Evolutionary conservation across 2,888 invertebrate species (phyloP).

Genomic region (Phortica okadai): DNA sequence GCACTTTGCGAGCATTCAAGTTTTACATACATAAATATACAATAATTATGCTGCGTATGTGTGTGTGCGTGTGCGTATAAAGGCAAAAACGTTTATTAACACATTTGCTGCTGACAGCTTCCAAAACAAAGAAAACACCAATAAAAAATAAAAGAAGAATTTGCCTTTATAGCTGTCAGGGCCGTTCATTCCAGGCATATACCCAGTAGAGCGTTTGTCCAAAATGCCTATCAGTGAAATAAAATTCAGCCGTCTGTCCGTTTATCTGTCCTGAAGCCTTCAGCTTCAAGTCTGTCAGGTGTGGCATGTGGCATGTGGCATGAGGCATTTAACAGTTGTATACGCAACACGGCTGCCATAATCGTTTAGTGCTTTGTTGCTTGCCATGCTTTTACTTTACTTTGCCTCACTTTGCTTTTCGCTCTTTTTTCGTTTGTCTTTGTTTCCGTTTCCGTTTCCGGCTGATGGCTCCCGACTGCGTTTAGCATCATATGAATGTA

Average conservation of each 20-base stretch:
- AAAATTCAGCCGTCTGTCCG: too few species aligned
- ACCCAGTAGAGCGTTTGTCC: too few species aligned
- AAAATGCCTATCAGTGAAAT: too few species aligned
- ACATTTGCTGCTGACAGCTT: conserved; percentile 36
- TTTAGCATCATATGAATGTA: too few species aligned
- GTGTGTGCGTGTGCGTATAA: conserved; percentile 1
- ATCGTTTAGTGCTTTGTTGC: too few species aligned
- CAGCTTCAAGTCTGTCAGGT: too few species aligned
- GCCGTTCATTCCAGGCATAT: too few species aligned
- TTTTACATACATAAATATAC: too few species aligned
- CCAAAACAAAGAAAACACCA: background rate
- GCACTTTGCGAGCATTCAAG: too few species aligned
- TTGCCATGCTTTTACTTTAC: background rate
- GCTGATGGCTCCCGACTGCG: background rate
- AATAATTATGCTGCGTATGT: background rate
- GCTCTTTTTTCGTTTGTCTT: background rate
- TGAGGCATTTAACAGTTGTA: conserved; percentile 25
- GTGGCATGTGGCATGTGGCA: too few species aligned
- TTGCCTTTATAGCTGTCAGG: too few species aligned
- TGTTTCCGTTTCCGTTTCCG: background rate
- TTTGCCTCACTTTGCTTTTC: background rate
- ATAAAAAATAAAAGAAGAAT: background rate
- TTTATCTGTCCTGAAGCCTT: too few species aligned
- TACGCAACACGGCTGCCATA: conserved; percentile 28
- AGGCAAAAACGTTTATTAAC: conserved; percentile 43